A percentile compares a stretch with the other conserved stretches of the same genome.
Evolutionary conservation across 2,888 invertebrate species (phyloP).

Genomic region (Plagodis pulveraria): DNA sequence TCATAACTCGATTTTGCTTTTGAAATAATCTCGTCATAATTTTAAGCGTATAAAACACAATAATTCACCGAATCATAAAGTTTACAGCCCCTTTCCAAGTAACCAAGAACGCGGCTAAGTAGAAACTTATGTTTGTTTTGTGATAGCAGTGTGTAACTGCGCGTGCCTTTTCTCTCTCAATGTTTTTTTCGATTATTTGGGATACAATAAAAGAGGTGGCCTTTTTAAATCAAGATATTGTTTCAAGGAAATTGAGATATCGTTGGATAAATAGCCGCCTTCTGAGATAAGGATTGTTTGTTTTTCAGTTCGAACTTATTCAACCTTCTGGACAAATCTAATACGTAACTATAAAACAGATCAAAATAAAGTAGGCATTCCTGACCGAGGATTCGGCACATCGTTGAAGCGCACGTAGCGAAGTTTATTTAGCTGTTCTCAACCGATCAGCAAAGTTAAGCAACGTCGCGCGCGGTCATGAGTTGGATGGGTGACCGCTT

Average conservation of each 20-base stretch:
- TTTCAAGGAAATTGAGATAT: slow-evolving; percentile 76
- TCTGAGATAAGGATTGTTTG: slow-evolving; percentile 32
- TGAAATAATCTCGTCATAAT: slow-evolving; percentile 18
- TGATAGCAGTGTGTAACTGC: slow-evolving; percentile 81
- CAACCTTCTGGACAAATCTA: no score
- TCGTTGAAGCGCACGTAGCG: no score
- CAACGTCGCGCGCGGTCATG: no score
- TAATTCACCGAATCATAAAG: slow-evolving; percentile 81
- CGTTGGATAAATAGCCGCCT: slow-evolving; percentile 40
- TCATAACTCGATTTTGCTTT: neutral
- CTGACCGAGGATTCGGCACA: no score
- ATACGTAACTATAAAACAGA: no score
- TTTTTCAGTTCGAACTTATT: neutral
- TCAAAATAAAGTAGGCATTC: no score
- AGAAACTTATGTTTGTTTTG: slow-evolving; percentile 80
- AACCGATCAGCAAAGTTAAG: no score
- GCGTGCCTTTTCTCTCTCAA: slow-evolving; percentile 73
- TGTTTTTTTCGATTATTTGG: slow-evolving; percentile 65
- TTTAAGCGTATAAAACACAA: slow-evolving; percentile 47
- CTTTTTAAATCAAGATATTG: slow-evolving; percentile 69
- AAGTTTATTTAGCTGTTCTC: no score
- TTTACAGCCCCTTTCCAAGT: slow-evolving; percentile 75
- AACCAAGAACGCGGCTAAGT: slow-evolving; percentile 75
- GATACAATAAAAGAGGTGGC: slow-evolving; percentile 76
- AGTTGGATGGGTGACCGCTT: no score